These are phyloP conservation scores for Elysia crispata DNA, from an alignment of 2,888 invertebrate species.

Conservation along the genomic window DNA sequence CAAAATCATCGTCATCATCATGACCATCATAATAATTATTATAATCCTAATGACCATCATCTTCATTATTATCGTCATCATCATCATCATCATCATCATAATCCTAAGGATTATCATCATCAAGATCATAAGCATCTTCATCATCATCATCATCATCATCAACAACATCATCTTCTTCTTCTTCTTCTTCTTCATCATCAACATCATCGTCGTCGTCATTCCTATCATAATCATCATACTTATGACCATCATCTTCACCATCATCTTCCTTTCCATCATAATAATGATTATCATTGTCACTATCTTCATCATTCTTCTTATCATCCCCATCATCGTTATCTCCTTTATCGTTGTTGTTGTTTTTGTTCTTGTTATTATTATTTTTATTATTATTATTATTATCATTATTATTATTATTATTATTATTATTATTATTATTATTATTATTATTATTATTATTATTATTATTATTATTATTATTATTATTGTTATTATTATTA, in stretches of 20 bases:
- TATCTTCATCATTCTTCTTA: too few relatives aligned
- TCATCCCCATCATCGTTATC: neutral
- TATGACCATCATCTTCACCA: neutral
- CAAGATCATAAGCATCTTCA: neutral
- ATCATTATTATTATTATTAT: slow-evolving; percentile 9
- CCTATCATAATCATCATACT: neutral
- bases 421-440: neutral
- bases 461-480: too few relatives aligned
- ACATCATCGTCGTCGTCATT: neutral
- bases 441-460: too few relatives aligned
- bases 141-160: slow-evolving; percentile 1
- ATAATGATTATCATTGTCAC: neutral
- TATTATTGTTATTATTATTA: too few relatives aligned
- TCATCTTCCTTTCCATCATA: neutral
- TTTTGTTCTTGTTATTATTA: neutral
- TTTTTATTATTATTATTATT: slow-evolving; percentile 16
- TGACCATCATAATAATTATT: neutral
- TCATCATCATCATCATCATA: neutral
- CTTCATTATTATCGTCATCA: neutral
- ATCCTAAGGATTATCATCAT: neutral
- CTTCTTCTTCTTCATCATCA: neutral
- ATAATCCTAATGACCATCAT: neutral
- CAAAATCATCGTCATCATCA: neutral
- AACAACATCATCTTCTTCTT: neutral
- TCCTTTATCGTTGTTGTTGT: neutral